Evolutionary conservation across 2,797 vertebrate genomes (phyloP), one percentile per base, ranked within the genome.

Genomic region (Choloepus didactylus): DNA sequence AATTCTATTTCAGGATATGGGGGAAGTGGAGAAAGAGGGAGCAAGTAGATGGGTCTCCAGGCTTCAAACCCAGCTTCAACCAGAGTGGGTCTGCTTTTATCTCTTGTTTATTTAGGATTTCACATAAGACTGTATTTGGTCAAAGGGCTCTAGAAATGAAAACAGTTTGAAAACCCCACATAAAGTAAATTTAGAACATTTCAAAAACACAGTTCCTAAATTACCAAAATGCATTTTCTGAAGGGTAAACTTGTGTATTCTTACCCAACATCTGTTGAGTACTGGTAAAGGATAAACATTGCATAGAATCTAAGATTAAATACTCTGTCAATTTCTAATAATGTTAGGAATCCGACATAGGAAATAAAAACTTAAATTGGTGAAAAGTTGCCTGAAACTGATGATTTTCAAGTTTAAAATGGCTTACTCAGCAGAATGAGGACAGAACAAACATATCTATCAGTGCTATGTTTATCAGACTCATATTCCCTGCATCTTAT

Each of bases 321-420:
- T 18, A 54, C 62, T 95, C 73, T 96, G n/a, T 87, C 23, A 56
- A 31, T 92, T 88, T 86, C 54, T 21, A 76, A 75, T n/a, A 86
- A 64, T 75, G 23, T 77, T 62, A 89, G 9, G 38, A 85, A 92
- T 81, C 9, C 84, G 49, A 81, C 67, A 72, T 89, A 87, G 41
- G 54, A 87, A 80, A 77, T 11, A 81, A 86, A 80, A 79, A 86
- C 2, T 70, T 70, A 90, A 70, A 19, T 46, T 67, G 31, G 21
- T 69, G 0, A 25, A 93, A 66, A 3, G 9, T 44, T 93, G 10
- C 41, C 60, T 87, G 27, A 87, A 93, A 66, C 21, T 77, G 38
- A 49, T 67, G 16, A n/a, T 70, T 92, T 95, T 91, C 44, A 88
- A n/a, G 49, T 83, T 54, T 75, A 80, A 82, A 93, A 84, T 54